Evolutionary conservation across 1,140 invertebrate species (phyloP), one percentile per base, ranked within the genome.

Genomic region (Megalopta genalis): DNA sequence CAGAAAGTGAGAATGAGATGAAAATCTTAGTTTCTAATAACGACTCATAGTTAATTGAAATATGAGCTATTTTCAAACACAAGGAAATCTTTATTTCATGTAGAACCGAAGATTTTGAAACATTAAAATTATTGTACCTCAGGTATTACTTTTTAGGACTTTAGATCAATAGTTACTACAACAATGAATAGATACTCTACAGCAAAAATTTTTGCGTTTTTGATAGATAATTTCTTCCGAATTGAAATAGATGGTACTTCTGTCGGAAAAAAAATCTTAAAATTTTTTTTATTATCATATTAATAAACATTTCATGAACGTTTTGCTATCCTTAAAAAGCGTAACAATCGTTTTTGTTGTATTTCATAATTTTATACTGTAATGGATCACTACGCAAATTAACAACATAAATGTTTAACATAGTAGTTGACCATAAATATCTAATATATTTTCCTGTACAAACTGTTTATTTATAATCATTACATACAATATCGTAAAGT

Each of bases 391-490:
- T 49, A 39, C 25, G 27, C 18, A 66, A 74, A 67, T 67, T 72
- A 49, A 16, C 18, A 73, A 79, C 83, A 52, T 12, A 49, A 72
- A 77, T 76, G 8, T 37, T 81, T 77, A 32, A 54, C 75, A 60
- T 64, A 39, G 71, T 66, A 80, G 64, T 66, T 69, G 39, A 57
- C 59, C 62, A 12, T 60, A 81, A 72, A 25, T 67, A 80, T 63
- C 37, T 63, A 80, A 80, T 77, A 78, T 72, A 84, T 80, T 39
- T 84, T 80, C n/a, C 32, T 79, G 77, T 79, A 79, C 52, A 69
- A 81, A 67, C 46, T 54, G 67, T 32, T 83, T 73, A 69, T 63
- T 71, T 84, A 64, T 76, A 76, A 57, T 54, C 42, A 80, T 21
- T 60, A 42, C 59, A 79, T 23, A 27, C 32, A 23, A 65, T 69